Percentiles rank a stretch among this genome's conserved stretches.
These are phyloP conservation scores for Andrena trimmerana DNA, from an alignment of 2,888 invertebrate genomes.

Conservation along the genomic window DNA sequence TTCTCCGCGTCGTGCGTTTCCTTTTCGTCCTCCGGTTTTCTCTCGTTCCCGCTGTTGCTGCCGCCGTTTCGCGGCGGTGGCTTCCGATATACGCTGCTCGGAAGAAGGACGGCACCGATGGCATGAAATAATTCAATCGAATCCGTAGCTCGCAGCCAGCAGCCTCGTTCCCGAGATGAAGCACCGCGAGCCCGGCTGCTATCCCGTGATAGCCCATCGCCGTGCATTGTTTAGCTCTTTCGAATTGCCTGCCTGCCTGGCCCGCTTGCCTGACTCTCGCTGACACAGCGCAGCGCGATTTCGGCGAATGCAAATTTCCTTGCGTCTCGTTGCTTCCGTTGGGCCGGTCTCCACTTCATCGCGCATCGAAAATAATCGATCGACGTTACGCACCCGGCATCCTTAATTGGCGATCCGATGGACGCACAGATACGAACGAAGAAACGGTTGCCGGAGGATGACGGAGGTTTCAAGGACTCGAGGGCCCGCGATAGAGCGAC, in stretches of 20 bases:
- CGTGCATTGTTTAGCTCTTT: constrained; percentile 60
- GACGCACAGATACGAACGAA: neutral
- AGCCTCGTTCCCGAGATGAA: constrained; percentile 49
- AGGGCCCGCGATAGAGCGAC: neutral
- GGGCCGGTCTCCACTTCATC: neutral
- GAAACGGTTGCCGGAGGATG: neutral
- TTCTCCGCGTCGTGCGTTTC: constrained; percentile 41
- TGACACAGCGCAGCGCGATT: constrained; percentile 46
- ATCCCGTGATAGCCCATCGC: constrained; percentile 61
- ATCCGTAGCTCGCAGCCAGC: constrained; percentile 46
- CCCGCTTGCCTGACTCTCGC: constrained; percentile 4
- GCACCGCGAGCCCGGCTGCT: constrained; percentile 40
- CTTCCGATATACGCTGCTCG: constrained; percentile 64
- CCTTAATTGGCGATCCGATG: constrained; percentile 18
- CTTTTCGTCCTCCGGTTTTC: constrained; percentile 42
- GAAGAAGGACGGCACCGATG: constrained; percentile 61
- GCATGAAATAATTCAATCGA: constrained; percentile 76
- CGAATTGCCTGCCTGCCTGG: constrained; percentile 28
- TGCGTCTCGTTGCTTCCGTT: neutral
- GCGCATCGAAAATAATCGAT: constrained; percentile 23
- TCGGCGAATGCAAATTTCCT: constrained; percentile 43
- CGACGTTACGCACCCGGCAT: constrained; percentile 3
- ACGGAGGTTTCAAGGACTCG: neutral
- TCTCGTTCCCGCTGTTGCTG: constrained; percentile 4
- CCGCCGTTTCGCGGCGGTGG: constrained; percentile 37